Evolutionary conservation across 2,113 vertebrate species (phyloP), one percentile per base, ranked within the genome.

Genomic region (Rhinogobius similis): DNA sequence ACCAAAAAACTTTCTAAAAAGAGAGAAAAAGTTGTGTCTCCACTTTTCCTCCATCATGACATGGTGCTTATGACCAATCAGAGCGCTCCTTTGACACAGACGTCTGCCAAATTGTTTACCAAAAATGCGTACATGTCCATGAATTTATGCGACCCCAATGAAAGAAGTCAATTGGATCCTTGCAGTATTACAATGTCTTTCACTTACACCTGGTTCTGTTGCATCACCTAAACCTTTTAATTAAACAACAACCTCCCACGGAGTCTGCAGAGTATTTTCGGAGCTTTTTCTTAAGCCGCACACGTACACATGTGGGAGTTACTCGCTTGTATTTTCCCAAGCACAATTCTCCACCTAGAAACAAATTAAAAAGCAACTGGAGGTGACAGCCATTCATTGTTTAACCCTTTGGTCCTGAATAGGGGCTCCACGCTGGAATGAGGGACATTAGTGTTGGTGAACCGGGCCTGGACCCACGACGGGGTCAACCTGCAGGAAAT

Each of bases 281-380:
- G 18, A 36, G 18, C 26, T 58, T 18, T 58, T 36, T 5, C 29
- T 36, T 21, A 61, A 61, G 23, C 52, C 14, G 52, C 52, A 36
- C 58, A 32, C 20, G 18, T 36, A n/a, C 29, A 36, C 32, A 38
- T 36, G 8, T 24, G 55, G 62, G 38, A 65, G 62, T 74, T 21
- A 46, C 44, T 72, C 16, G 2, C 32, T 21, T 1, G 58, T 36
- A 12, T 61, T 61, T 53, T 29, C 68, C 62, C 53, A 21, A 66
- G 39, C 61, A 68, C 67, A 76, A 7, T 16, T 62, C 53, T 66
- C 39, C 18, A 50, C 76, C 68, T 32, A 67, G 79, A 85, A 86
- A 83, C 73, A 83, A 79, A 87, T 78, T 73, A 81, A 82, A 79
- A 77, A 59, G 38, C 67, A 77, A 81, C 68, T 81, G 23, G 1